A percentile compares a stretch with the other conserved stretches of the same genome.
Conservation (phyloP, 2,113 vertebrate species). For the Microtus oregoni region DNA sequence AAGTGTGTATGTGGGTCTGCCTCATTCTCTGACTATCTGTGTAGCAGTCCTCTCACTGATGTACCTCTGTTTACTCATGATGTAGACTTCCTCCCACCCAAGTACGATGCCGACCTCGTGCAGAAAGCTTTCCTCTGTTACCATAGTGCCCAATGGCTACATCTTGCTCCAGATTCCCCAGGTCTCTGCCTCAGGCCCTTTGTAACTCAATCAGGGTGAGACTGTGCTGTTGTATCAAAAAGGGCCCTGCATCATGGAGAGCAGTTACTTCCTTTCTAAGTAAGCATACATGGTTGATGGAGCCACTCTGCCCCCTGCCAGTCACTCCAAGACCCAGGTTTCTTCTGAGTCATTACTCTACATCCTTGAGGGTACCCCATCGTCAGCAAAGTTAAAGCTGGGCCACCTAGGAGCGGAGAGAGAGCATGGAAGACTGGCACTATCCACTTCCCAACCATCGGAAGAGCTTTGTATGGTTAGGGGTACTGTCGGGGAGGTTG, state of each 20-base stretch:
- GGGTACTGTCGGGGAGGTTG: not conserved
- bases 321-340: not conserved
- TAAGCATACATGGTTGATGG: not conserved
- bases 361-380: not conserved
- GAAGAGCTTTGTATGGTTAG: not conserved
- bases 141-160: not conserved
- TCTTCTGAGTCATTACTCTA: not conserved
- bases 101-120: not conserved
- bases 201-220: not conserved
- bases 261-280: not conserved
- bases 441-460: not conserved
- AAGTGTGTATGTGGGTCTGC: not conserved
- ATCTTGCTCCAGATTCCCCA: not conserved
- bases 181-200: not conserved
- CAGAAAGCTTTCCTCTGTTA: conserved; percentile 11
- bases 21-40: not conserved
- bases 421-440: not conserved
- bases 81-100: not conserved
- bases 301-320: not conserved
- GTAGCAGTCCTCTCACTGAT: not conserved
- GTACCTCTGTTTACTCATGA: not conserved
- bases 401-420: no score
- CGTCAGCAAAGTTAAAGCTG: not conserved
- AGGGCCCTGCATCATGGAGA: not conserved
- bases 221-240: not conserved